Base-by-base conservation (phyloP, 1,140 invertebrate species). In the Trichonephila clavipes region DNA sequence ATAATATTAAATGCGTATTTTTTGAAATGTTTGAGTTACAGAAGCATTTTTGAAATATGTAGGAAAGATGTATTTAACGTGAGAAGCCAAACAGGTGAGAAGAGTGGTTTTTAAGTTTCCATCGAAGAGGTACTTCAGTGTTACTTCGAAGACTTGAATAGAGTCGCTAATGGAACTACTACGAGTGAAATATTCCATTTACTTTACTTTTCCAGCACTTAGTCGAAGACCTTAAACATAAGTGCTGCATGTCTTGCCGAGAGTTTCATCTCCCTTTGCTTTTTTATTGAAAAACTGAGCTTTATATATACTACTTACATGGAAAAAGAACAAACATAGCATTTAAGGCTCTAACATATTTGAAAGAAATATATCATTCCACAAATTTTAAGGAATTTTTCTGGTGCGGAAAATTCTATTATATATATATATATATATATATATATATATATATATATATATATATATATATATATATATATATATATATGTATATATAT, bases 121-220 rank as follows among this genome's bases (percentile, higher is more conserved):
- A 92, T 86, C 64, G 83, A 92, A 69, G 69, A 69, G 82, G 21
- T 61, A 86, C 51, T 81, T 34, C 66, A 19, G 58, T 34, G 21
- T 40, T 59, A 18, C 82, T 86, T 18, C 21, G 10, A 21, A 51
- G 28, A 18, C 51, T 24, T 87, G 90, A 93, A 93, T 93, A 40
- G 64, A 83, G 58, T 34, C 85, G 34, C 92, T 93, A 93, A 93
- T 88, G 85, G 92, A 93, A 93, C 16, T 64, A 64, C 92, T 77
- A 93, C 61, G 66, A 88, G 64, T 93, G 85, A 88, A 93, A 88
- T 93, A 88, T 87, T 93, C 92, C 92, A 93, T 87, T 87, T 93
- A 93, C 86, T 93, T 88, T 85, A 21, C 51, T n/a, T 24, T 89
- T n/a, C 28, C 66, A 44, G 34, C 83, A 88, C 61, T 93, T 62